Evolutionary conservation across 2,113 vertebrate genomes (phyloP).

Genomic region (Neolamprologus falcicula): DNA sequence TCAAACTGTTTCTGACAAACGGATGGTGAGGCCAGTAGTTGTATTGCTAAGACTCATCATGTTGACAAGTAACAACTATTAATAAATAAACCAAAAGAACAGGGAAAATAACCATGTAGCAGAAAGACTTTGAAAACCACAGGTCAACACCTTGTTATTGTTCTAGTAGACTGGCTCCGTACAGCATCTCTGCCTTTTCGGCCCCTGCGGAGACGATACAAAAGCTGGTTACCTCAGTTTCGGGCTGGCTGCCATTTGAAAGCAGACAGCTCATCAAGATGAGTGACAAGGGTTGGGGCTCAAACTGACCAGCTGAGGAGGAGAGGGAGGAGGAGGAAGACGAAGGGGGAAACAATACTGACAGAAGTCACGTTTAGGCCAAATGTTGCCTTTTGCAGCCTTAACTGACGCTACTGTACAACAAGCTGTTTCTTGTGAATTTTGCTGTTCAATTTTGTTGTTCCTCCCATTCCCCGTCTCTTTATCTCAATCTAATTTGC

Average conservation of each 20-base stretch:
- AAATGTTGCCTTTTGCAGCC: background rate
- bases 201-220: constrained; percentile 22
- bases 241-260: constrained; percentile 31
- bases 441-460: background rate
- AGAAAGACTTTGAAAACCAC: background rate
- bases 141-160: background rate
- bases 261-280: constrained; percentile 44
- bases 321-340: background rate
- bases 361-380: background rate
- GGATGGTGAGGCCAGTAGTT: background rate
- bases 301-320: constrained; percentile 31
- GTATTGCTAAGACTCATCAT: background rate
- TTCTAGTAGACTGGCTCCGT: constrained; percentile 12
- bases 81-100: background rate
- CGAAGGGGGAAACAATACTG: background rate
- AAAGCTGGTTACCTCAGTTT: constrained; percentile 22
- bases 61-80: background rate
- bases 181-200: background rate
- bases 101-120: background rate
- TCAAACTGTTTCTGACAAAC: background rate
- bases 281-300: constrained; percentile 35
- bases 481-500: constrained; percentile 35
- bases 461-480: background rate
- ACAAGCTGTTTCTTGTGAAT: background rate
- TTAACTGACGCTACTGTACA: background rate